Conservation (phyloP, 2,888 invertebrate species). For the Synanthedon vespiformis region DNA sequence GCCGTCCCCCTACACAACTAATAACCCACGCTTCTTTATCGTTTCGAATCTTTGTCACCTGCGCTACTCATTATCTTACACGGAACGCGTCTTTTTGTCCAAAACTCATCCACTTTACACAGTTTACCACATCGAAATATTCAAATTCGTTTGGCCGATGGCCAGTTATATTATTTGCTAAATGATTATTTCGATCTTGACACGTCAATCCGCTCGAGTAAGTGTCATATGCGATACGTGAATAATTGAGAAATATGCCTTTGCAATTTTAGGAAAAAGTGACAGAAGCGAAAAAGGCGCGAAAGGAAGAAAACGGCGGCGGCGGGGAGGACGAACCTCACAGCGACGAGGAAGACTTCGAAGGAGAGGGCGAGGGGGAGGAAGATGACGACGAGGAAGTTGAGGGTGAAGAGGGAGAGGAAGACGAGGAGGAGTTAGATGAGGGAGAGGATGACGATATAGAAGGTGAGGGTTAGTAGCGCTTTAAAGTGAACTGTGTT, state of each 20-base stretch:
- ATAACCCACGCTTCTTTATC: constrained; percentile 63
- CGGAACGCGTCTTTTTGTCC: constrained; percentile 26
- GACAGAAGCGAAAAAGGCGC: constrained; percentile 82
- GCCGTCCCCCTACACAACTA: constrained; percentile 37
- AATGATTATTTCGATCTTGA: constrained; percentile 27
- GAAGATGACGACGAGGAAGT: constrained; percentile 75
- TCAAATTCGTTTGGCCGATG: constrained; percentile 29
- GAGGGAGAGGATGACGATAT: constrained; percentile 77
- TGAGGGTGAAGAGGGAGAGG: constrained; percentile 73
- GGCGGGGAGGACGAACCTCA: constrained; percentile 72
- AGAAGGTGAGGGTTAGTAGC: constrained; percentile 50
- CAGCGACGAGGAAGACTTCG: constrained; percentile 76
- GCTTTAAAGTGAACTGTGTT: background rate
- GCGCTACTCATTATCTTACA: constrained; percentile 41
- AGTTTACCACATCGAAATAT: background rate
- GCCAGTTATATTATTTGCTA: constrained; percentile 33
- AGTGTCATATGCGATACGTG: background rate
- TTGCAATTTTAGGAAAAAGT: constrained; percentile 73
- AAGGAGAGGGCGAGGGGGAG: constrained; percentile 71
- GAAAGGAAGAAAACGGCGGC: constrained; percentile 83
- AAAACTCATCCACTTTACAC: constrained; percentile 16
- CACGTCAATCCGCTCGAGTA: constrained; percentile 8
- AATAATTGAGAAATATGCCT: background rate
- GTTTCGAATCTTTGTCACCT: constrained; percentile 59
- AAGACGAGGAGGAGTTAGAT: constrained; percentile 73